Evolutionary conservation across 2,113 vertebrate species (phyloP).

Genomic region (Tor tambroides): DNA sequence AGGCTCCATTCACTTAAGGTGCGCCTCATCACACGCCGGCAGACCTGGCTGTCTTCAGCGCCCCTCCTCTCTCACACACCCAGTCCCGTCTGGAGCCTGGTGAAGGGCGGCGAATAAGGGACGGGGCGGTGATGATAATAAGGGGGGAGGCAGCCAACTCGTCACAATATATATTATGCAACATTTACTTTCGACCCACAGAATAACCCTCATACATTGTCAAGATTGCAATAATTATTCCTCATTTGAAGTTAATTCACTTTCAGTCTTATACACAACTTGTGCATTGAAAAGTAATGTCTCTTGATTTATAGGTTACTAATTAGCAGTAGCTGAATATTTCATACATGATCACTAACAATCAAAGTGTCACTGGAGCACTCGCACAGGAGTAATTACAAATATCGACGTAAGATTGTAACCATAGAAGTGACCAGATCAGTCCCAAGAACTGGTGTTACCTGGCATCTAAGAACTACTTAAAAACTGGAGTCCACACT

Average conservation of each 20-base stretch:
- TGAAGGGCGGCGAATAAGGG: no score
- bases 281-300: constrained; percentile 10
- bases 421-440: constrained; percentile 45
- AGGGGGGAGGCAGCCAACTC: no score
- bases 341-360: constrained; percentile 42
- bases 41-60: no score
- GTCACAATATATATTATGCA: no score
- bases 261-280: constrained; percentile 20
- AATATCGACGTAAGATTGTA: constrained; percentile 37
- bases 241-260: constrained; percentile 8
- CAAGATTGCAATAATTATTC: neutral
- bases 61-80: no score
- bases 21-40: no score
- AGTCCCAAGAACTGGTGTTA: constrained; percentile 17
- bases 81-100: no score
- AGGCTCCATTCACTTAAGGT: no score
- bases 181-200: no score
- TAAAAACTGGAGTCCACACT: constrained; percentile 20
- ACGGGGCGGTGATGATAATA: no score
- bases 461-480: constrained; percentile 42
- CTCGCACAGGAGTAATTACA: constrained; percentile 44
- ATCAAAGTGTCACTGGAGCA: constrained; percentile 31
- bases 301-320: neutral
- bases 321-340: constrained; percentile 8
- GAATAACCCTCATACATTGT: neutral